phyloP scores from a whole-genome alignment of 2,888 invertebrate species.

The Nemotelus nigrinus region DNA sequence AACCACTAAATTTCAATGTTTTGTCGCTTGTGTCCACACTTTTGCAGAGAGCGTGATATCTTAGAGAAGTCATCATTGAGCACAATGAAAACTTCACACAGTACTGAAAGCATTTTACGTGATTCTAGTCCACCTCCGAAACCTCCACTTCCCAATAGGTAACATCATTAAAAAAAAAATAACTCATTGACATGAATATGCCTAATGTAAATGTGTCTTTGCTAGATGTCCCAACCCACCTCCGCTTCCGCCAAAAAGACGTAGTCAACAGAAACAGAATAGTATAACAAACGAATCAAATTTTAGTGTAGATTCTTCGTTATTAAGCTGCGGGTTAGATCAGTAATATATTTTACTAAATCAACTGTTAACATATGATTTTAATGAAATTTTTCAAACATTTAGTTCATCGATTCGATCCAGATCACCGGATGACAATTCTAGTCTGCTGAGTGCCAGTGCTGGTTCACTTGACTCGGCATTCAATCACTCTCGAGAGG shows the following conservation, averaged over 20 bases:
- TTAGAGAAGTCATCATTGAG: constrained; percentile 66
- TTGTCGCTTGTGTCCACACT: background rate
- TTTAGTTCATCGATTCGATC: constrained; percentile 76
- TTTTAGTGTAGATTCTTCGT: constrained; percentile 66
- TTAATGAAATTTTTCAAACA: background rate
- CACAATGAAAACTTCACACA: constrained; percentile 80
- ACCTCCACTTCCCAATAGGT: constrained; percentile 86
- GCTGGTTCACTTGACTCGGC: constrained; percentile 89
- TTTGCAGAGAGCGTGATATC: constrained; percentile 62
- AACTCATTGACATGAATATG: constrained; percentile 33
- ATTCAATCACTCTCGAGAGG: constrained; percentile 86
- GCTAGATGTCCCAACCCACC: constrained; percentile 72
- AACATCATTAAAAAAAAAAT: constrained; percentile 50
- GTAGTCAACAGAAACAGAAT: constrained; percentile 66
- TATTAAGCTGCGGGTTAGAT: constrained; percentile 73
- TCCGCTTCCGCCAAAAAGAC: constrained; percentile 81
- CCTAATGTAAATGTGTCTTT: background rate
- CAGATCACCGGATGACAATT: constrained; percentile 77
- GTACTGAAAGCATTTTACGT: constrained; percentile 81
- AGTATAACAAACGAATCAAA: constrained; percentile 59
- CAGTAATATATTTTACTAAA: constrained; percentile 61
- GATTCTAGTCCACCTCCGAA: constrained; percentile 85
- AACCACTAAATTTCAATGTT: constrained; percentile 1
- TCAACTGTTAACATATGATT: background rate
- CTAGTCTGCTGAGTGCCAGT: constrained; percentile 73